A percentile compares a stretch with the other conserved stretches of the same genome.
Evolutionary conservation across 2,797 vertebrate species (phyloP).

Genomic region (Halcyon leucocephala): DNA sequence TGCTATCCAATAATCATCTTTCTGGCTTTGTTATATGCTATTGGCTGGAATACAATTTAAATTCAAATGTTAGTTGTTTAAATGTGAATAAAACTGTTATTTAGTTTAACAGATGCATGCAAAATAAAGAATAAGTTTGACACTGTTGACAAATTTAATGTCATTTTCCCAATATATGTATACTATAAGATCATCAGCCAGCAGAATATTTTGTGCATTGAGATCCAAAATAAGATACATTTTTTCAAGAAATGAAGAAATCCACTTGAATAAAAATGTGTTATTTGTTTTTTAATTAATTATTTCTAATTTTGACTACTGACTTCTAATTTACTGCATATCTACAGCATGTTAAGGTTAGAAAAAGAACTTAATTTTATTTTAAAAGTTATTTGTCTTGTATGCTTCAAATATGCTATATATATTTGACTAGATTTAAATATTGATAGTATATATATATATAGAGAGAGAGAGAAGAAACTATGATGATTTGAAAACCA

Average conservation of each 20-base stretch:
- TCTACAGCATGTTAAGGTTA: neutral
- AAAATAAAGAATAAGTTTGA: neutral
- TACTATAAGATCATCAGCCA: neutral
- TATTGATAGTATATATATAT: neutral
- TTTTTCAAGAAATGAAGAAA: neutral
- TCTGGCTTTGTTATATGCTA: neutral
- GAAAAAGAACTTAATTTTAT: neutral
- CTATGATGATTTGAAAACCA: neutral
- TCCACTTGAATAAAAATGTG: neutral
- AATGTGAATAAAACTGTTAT: neutral
- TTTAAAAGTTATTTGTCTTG: neutral
- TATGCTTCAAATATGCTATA: too few relatives aligned
- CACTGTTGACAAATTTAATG: neutral
- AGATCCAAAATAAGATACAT: neutral
- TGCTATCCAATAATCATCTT: neutral
- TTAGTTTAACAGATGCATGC: neutral
- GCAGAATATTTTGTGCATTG: neutral
- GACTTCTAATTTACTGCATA: neutral
- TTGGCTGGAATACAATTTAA: neutral
- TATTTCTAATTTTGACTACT: neutral
- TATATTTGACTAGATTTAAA: neutral
- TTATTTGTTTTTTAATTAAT: neutral
- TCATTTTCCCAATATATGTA: neutral
- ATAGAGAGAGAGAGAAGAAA: too few relatives aligned
- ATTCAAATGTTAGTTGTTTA: neutral